These are phyloP conservation scores for Melinaea marsaeus DNA, from an alignment of 2,888 invertebrate species.

Conservation along the genomic window DNA sequence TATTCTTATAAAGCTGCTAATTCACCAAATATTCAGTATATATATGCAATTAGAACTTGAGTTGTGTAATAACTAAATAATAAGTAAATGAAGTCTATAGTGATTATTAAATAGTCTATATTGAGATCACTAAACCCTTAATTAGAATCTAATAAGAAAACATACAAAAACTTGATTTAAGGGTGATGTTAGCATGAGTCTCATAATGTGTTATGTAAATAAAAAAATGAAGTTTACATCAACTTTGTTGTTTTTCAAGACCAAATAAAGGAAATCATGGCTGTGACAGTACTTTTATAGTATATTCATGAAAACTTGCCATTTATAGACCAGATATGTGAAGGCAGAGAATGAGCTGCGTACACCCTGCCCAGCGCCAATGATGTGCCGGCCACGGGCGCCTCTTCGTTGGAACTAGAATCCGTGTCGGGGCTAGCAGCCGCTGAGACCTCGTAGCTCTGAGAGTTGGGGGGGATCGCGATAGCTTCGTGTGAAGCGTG, in stretches of 20 bases:
- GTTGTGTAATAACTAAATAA: too few species aligned
- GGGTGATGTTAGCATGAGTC: too few species aligned
- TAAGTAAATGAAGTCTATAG: too few species aligned
- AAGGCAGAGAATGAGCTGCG: slow-evolving; percentile 92
- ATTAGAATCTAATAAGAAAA: too few species aligned
- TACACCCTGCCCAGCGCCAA: slow-evolving; percentile 87
- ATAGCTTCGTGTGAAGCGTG: slow-evolving; percentile 79
- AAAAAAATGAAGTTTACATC: not conserved
- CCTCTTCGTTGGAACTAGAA: slow-evolving; percentile 83
- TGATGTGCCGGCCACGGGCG: slow-evolving; percentile 62
- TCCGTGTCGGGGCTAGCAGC: slow-evolving; percentile 83
- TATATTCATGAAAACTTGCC: slow-evolving; percentile 76
- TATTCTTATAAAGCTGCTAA: too few species aligned
- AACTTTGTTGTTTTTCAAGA: too few species aligned
- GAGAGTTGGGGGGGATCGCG: slow-evolving; percentile 80
- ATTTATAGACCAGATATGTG: slow-evolving; percentile 94
- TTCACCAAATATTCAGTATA: too few species aligned
- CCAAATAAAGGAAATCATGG: not conserved
- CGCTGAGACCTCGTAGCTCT: slow-evolving; percentile 80
- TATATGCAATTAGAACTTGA: too few species aligned
- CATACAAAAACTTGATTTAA: too few species aligned
- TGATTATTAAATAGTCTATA: too few species aligned
- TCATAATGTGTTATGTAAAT: slow-evolving; percentile 18
- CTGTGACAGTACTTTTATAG: not conserved
- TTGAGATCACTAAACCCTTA: too few species aligned